A percentile compares a stretch with the other conserved stretches of the same genome.
Conservation (phyloP, 2,888 invertebrate species). For the Tachina lurida region DNA sequence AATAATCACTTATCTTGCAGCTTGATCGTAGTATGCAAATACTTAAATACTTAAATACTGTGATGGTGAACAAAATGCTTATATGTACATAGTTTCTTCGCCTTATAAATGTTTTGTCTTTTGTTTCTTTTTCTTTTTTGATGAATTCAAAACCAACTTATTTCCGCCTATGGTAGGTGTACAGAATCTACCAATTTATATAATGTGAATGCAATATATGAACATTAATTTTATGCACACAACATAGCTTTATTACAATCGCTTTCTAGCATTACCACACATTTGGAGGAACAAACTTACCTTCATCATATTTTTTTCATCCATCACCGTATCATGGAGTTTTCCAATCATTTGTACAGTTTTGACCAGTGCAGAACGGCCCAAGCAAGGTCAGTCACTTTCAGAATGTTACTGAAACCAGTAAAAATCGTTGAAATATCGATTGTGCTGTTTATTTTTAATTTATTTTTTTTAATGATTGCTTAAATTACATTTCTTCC, state of each 20-base stretch:
- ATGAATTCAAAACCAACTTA: slow-evolving; percentile 12
- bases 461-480: slow-evolving; percentile 17
- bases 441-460: slow-evolving; percentile 36
- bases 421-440: slow-evolving; percentile 58
- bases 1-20: background rate
- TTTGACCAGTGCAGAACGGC: slow-evolving; percentile 53
- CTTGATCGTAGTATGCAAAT: background rate
- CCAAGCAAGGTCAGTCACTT: slow-evolving; percentile 60
- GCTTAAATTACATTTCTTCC: slow-evolving; percentile 3
- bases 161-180: background rate
- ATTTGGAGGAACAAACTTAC: slow-evolving; percentile 56
- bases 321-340: slow-evolving; percentile 67
- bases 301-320: slow-evolving; percentile 66
- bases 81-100: background rate
- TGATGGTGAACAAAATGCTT: slow-evolving; percentile 50
- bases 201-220: slow-evolving; percentile 51
- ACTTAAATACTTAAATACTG: slow-evolving; percentile 46
- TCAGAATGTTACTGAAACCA: slow-evolving; percentile 63
- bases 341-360: slow-evolving; percentile 68
- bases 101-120: background rate
- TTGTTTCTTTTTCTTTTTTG: background rate
- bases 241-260: slow-evolving; percentile 21
- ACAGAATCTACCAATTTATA: background rate
- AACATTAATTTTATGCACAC: slow-evolving; percentile 39
- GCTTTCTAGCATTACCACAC: slow-evolving; percentile 33